Percentiles rank a stretch among this genome's conserved stretches.
phyloP scores from a whole-genome alignment of 2,888 invertebrate species.

The Palloptera scutellata region DNA sequence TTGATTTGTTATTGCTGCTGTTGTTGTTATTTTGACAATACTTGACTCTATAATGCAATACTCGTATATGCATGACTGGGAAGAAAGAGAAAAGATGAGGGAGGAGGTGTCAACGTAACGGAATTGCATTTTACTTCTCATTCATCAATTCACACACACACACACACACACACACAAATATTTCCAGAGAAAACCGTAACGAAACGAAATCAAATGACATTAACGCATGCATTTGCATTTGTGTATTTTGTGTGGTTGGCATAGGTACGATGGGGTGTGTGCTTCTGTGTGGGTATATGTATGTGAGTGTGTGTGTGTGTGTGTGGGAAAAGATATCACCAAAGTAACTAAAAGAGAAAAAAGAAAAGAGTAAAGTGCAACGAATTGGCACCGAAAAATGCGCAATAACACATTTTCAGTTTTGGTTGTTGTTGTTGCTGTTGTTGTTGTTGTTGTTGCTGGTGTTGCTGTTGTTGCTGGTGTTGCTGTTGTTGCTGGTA shows the following conservation, averaged over 20 bases:
- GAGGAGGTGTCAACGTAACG: too few species aligned
- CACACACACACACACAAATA: background rate
- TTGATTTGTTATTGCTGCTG: background rate
- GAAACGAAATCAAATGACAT: background rate
- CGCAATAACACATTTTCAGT: too few species aligned
- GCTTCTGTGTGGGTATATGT: background rate
- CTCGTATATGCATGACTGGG: background rate
- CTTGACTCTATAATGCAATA: background rate
- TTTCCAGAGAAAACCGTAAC: background rate
- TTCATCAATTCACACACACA: background rate
- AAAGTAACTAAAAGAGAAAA: too few species aligned
- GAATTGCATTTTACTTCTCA: constrained; percentile 9
- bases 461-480: too few species aligned
- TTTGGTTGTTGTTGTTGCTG: too few species aligned
- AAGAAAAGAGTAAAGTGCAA: too few species aligned
- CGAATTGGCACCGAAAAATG: too few species aligned
- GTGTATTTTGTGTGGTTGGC: background rate
- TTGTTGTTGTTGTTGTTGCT: too few species aligned
- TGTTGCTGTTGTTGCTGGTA: too few species aligned
- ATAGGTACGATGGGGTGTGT: background rate
- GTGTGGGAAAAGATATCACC: background rate
- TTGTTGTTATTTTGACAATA: background rate
- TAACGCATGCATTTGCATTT: too few species aligned
- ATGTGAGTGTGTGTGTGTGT: constrained; percentile 1
- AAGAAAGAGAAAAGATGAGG: background rate